Evolutionary conservation across 92 coral and sea anemone species (phyloP).

Genomic region (Siderastrea siderea): DNA sequence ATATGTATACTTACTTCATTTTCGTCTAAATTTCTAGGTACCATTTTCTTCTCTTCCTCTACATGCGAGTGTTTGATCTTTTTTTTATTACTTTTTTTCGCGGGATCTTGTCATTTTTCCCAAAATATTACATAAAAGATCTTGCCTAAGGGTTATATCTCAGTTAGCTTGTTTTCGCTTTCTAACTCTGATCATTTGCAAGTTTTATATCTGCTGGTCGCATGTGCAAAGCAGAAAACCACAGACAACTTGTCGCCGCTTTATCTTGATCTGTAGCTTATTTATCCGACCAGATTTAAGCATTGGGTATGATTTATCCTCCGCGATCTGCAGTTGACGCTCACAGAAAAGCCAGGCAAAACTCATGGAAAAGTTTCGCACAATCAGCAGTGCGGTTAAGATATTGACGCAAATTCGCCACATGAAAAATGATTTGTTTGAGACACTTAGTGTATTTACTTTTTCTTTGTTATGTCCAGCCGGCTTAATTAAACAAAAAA

Average conservation of each 20-base stretch:
- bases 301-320: neutral
- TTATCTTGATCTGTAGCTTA: neutral
- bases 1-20: too few relatives aligned
- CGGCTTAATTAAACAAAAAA: slow-evolving; percentile 43
- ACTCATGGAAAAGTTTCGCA: neutral
- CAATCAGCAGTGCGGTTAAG: neutral
- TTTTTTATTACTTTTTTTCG: too few relatives aligned
- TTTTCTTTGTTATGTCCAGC: slow-evolving; percentile 44
- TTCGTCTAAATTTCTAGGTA: too few relatives aligned
- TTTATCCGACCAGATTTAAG: neutral
- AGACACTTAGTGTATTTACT: slow-evolving; percentile 44
- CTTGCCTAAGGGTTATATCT: slow-evolving; percentile 12
- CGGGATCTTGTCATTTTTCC: slow-evolving; percentile 21
- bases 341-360: slow-evolving; percentile 7
- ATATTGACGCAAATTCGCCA: neutral
- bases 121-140: neutral
- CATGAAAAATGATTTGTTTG: slow-evolving; percentile 13
- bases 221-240: neutral
- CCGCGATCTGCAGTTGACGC: neutral
- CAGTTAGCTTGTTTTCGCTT: neutral
- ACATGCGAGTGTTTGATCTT: neutral
- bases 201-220: slow-evolving; percentile 7
- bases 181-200: neutral
- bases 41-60: too few relatives aligned
- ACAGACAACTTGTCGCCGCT: too few relatives aligned